Evolutionary conservation across 2,888 invertebrate species (phyloP).

Genomic region (Conus canariensis): DNA sequence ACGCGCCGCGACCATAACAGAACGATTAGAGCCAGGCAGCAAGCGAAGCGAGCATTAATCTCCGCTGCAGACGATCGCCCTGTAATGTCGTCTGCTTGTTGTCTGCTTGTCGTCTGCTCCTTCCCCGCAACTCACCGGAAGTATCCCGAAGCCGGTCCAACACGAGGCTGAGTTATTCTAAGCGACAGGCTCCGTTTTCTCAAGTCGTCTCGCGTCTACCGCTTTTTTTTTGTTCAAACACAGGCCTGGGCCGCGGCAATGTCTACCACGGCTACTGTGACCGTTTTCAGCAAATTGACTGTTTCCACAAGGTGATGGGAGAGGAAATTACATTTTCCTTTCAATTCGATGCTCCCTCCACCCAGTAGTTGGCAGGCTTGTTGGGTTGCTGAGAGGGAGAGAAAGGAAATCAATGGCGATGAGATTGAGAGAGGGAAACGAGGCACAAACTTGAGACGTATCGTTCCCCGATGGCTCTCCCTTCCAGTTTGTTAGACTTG

Average conservation of each 20-base stretch:
- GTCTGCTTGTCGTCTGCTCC: constrained; percentile 43
- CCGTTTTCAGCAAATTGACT: constrained; percentile 37
- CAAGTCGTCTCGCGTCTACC: background rate
- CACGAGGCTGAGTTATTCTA: constrained; percentile 23
- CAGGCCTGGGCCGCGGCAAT: background rate
- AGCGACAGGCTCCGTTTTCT: background rate
- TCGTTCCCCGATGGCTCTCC: background rate
- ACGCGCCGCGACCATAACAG: constrained; percentile 28
- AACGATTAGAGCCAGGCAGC: constrained; percentile 27
- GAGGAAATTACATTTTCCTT: constrained; percentile 45
- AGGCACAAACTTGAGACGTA: constrained; percentile 31
- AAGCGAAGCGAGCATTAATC: constrained; percentile 26
- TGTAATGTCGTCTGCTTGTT: constrained; percentile 29
- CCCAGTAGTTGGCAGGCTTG: background rate
- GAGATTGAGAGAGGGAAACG: constrained; percentile 21
- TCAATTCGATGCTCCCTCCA: constrained; percentile 15
- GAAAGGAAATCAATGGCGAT: constrained; percentile 37
- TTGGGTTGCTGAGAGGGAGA: background rate
- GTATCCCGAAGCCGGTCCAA: constrained; percentile 22
- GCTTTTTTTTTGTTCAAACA: constrained; percentile 39
- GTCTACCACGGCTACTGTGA: constrained; percentile 25
- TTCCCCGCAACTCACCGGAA: constrained; percentile 7
- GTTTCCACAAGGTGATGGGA: constrained; percentile 39
- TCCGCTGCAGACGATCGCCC: constrained; percentile 32
- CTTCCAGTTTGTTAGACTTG: too few species aligned